These are phyloP conservation scores for Acanthacorydalis orientalis DNA, from an alignment of 2,888 invertebrate species.

Conservation along the genomic window DNA sequence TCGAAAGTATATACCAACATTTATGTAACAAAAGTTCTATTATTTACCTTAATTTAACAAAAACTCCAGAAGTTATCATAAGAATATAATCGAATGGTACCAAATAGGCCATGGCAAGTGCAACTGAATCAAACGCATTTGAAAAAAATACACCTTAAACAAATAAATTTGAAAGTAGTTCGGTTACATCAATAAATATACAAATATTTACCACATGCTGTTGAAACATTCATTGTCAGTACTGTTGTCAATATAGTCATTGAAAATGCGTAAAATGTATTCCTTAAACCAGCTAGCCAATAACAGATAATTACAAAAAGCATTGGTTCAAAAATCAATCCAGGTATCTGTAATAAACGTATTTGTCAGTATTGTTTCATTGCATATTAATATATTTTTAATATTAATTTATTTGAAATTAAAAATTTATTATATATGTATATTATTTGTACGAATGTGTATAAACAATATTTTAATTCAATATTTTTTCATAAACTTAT, in stretches of 20 bases:
- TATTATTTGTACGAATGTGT: too few relatives aligned
- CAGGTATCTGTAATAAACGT: conserved; percentile 63
- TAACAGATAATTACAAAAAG: conserved; percentile 70
- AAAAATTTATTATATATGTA: too few relatives aligned
- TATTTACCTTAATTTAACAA: conserved; percentile 59
- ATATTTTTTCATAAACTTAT: too few relatives aligned
- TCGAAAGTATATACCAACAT: too few relatives aligned
- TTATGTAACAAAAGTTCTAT: not conserved
- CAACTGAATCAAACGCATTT: conserved; percentile 63
- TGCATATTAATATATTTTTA: too few relatives aligned
- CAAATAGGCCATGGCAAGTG: conserved; percentile 64
- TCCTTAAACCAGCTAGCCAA: conserved; percentile 68
- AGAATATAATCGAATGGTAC: conserved; percentile 74
- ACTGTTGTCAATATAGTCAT: conserved; percentile 53
- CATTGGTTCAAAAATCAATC: conserved; percentile 65
- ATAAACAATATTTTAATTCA: too few relatives aligned
- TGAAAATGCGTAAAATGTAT: conserved; percentile 47
- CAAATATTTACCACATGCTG: conserved; percentile 54
- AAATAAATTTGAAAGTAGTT: conserved; percentile 3
- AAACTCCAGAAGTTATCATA: conserved; percentile 77
- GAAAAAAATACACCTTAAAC: conserved; percentile 66
- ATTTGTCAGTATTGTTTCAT: too few relatives aligned
- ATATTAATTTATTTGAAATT: too few relatives aligned
- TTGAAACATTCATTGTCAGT: conserved; percentile 71
- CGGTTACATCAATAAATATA: conserved; percentile 3